These are phyloP conservation scores for Drosophila saltans DNA, from an alignment of 1,140 invertebrate species.

Conservation along the genomic window DNA sequence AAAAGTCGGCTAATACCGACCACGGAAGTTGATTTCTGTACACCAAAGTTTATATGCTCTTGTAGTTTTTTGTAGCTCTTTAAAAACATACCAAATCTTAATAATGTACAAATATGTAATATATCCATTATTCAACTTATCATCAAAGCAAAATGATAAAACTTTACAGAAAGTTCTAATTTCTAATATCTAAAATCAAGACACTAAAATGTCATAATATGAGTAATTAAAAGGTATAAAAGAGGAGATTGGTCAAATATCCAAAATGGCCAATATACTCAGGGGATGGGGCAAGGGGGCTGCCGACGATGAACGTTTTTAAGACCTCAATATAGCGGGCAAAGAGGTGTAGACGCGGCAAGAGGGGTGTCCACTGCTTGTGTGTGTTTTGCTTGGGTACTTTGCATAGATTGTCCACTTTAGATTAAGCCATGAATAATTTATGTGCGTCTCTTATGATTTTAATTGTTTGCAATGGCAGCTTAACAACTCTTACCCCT, in stretches of 20 bases:
- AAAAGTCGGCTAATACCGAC: neutral
- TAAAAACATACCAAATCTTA: no score
- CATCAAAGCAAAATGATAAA: no score
- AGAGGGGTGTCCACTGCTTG: conserved; percentile 8
- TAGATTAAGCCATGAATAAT: conserved; percentile 83
- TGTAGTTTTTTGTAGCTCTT: no score
- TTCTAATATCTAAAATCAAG: neutral
- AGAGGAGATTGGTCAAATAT: conserved; percentile 46
- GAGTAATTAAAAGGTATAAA: conserved; percentile 42
- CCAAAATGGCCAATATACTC: conserved; percentile 44
- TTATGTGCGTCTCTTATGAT: conserved; percentile 83
- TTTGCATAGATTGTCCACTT: conserved; percentile 83
- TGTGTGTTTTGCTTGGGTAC: conserved; percentile 41
- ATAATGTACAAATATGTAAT: no score
- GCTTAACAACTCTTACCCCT: conserved; percentile 66
- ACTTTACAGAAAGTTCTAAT: neutral
- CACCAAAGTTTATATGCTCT: neutral
- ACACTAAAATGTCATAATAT: conserved; percentile 19
- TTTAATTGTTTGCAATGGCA: conserved; percentile 83
- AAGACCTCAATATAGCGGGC: neutral
- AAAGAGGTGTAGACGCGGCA: neutral
- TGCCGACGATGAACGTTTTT: conserved; percentile 15
- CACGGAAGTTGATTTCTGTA: neutral
- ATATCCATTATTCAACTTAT: no score
- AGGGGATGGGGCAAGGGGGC: neutral